Evolutionary conservation across 2,797 vertebrate species (phyloP).

Genomic region (Scomberomorus guttatus): DNA sequence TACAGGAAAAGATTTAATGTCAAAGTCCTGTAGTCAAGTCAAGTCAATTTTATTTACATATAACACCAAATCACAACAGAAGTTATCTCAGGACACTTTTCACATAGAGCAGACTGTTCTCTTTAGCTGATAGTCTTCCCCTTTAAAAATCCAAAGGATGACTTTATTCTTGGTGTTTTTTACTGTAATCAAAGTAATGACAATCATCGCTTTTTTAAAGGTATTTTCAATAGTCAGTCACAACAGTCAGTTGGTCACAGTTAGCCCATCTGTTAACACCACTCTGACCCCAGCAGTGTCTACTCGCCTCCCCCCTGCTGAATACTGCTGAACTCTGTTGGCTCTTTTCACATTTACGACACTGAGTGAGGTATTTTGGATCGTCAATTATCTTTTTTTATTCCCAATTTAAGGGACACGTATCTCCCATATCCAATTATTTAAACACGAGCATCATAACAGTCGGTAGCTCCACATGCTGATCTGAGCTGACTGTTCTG

Average conservation of each 20-base stretch:
- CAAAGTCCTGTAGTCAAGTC: background rate
- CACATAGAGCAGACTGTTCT: too few relatives aligned
- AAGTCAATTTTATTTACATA: too few relatives aligned
- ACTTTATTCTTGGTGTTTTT: background rate
- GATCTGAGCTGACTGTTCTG: conserved; percentile 43
- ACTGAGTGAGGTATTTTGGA: background rate
- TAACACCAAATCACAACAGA: too few relatives aligned
- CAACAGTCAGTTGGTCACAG: conserved; percentile 4
- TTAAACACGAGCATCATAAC: conserved; percentile 15
- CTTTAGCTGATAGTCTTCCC: too few relatives aligned
- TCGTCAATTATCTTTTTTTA: background rate
- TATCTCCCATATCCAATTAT: conserved; percentile 15
- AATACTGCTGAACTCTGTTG: background rate
- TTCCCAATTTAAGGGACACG: background rate
- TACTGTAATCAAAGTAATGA: background rate
- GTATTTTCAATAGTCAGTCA: background rate
- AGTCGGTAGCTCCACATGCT: conserved; percentile 36
- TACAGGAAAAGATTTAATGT: background rate
- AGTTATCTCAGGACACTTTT: too few relatives aligned
- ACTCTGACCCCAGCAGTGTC: conserved; percentile 15
- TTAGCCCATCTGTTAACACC: background rate
- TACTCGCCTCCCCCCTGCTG: background rate
- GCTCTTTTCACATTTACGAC: conserved; percentile 3
- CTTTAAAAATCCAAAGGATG: too few relatives aligned
- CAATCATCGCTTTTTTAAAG: background rate